phyloP scores from a whole-genome alignment of 2,113 vertebrate genomes.

The Sinocyclocheilus anshuiensis region DNA sequence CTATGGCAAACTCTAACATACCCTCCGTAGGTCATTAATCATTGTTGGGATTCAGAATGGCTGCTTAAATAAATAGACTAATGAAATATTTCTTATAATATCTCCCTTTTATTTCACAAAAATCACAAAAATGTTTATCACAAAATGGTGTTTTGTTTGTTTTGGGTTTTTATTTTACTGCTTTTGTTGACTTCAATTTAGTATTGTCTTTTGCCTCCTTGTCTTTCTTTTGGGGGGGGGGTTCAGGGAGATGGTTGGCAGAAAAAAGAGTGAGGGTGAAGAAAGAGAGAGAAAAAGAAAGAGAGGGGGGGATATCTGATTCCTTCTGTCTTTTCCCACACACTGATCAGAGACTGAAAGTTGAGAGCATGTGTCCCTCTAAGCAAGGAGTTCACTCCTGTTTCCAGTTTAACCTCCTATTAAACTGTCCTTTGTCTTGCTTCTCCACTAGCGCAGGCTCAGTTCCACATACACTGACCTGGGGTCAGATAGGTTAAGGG shows the following conservation, averaged over 20 bases:
- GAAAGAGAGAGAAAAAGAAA: slow-evolving; percentile 34
- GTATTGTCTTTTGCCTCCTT: slow-evolving; percentile 43
- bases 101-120: slow-evolving; percentile 56
- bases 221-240: slow-evolving; percentile 37
- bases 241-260: slow-evolving; percentile 39
- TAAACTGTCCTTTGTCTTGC: slow-evolving; percentile 81
- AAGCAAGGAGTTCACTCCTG: slow-evolving; percentile 74
- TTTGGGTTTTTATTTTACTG: slow-evolving; percentile 51
- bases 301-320: slow-evolving; percentile 71
- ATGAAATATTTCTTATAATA: slow-evolving; percentile 47
- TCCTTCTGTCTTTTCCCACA: slow-evolving; percentile 78
- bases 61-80: slow-evolving; percentile 62
- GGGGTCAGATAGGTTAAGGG: slow-evolving; percentile 81
- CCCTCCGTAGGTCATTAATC: slow-evolving; percentile 66
- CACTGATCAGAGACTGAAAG: slow-evolving; percentile 81
- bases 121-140: too few species aligned
- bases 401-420: slow-evolving; percentile 80
- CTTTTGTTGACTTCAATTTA: slow-evolving; percentile 56
- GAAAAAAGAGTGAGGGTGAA: slow-evolving; percentile 24
- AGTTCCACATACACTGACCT: slow-evolving; percentile 73
- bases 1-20: slow-evolving; percentile 61
- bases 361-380: slow-evolving; percentile 75
- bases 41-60: slow-evolving; percentile 67
- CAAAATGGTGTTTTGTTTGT: slow-evolving; percentile 27
- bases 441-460: slow-evolving; percentile 72